These are phyloP conservation scores for Carcina quercana DNA, from an alignment of 2,888 invertebrate genomes.

Conservation along the genomic window DNA sequence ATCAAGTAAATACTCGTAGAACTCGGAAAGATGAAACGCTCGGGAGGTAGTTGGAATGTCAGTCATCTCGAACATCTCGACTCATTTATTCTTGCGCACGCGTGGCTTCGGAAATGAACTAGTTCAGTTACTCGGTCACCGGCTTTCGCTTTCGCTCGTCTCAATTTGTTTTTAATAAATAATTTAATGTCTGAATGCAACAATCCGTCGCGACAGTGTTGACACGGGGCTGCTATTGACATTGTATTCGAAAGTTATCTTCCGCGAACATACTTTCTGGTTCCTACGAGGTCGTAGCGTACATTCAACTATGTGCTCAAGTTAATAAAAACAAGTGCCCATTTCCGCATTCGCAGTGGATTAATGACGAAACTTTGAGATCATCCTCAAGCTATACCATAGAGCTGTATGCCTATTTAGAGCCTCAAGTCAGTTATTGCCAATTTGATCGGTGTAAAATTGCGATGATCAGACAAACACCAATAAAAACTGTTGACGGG, in stretches of 20 bases:
- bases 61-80: too few relatives aligned
- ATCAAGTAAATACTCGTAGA: too few relatives aligned
- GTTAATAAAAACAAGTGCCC: conserved; percentile 11
- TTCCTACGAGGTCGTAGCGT: conserved; percentile 43
- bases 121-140: conserved; percentile 31
- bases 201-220: conserved; percentile 26
- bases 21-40: too few relatives aligned
- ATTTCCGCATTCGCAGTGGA: conserved; percentile 14
- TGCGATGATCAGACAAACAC: too few relatives aligned
- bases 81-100: too few relatives aligned
- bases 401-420: too few relatives aligned
- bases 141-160: conserved; percentile 42
- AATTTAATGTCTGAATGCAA: conserved; percentile 20
- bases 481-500: too few relatives aligned
- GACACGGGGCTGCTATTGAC: conserved; percentile 43
- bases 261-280: conserved; percentile 39
- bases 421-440: too few relatives aligned
- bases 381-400: too few relatives aligned
- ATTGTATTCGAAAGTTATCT: conserved; percentile 61
- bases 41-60: too few relatives aligned
- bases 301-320: conserved; percentile 28
- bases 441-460: too few relatives aligned
- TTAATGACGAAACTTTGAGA: conserved; percentile 5
- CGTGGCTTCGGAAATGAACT: conserved; percentile 32
- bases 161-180: conserved; percentile 24